Percentiles rank a stretch among this genome's conserved stretches.
phyloP scores from a whole-genome alignment of 2,797 vertebrate genomes.

The Phyllotis vaccarum region DNA sequence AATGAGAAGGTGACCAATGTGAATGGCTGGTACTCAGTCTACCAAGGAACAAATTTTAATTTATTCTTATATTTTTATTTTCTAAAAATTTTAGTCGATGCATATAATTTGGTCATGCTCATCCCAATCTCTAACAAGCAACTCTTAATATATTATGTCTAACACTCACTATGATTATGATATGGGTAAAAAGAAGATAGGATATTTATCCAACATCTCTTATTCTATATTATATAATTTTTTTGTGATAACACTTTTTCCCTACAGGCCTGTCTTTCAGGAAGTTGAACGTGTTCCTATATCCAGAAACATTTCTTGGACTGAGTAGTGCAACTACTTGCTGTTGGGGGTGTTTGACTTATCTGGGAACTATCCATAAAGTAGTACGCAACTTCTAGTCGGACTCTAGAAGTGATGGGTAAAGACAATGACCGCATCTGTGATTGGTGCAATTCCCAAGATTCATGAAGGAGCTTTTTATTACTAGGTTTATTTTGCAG shows the following conservation, averaged over 20 bases:
- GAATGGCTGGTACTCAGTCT: neutral
- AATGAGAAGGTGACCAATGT: neutral
- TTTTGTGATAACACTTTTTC: neutral
- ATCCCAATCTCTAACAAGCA: neutral
- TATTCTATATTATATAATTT: neutral
- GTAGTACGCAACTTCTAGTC: neutral
- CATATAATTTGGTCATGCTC: neutral
- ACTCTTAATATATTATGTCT: neutral
- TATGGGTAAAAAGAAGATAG: neutral
- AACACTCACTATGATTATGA: neutral
- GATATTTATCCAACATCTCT: neutral
- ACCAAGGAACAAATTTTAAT: neutral
- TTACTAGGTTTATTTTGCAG: constrained; percentile 28
- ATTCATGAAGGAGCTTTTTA: neutral
- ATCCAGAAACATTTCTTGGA: neutral
- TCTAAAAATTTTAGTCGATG: neutral
- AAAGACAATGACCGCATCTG: neutral
- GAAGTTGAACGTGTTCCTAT: neutral
- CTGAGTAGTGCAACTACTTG: neutral
- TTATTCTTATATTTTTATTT: neutral
- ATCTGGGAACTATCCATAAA: neutral
- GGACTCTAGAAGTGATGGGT: neutral
- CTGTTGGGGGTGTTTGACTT: neutral
- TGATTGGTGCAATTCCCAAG: neutral
- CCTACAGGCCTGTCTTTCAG: neutral